Percentiles rank a stretch among this genome's conserved stretches.
These are phyloP conservation scores for Globodera ellingtonae DNA, from an alignment of 1,140 invertebrate species.

Conservation along the genomic window DNA sequence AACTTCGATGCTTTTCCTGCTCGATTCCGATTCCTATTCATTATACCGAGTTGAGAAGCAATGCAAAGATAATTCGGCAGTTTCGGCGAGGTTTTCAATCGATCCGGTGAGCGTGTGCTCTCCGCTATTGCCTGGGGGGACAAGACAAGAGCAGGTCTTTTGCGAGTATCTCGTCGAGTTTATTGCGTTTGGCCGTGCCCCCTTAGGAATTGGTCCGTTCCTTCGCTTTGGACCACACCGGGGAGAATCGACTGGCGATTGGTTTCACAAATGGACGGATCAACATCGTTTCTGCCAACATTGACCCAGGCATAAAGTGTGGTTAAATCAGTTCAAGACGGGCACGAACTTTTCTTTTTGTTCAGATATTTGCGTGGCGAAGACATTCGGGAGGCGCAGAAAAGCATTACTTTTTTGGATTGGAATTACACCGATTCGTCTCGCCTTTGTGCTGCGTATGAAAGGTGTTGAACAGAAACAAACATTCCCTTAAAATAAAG, in stretches of 20 bases:
- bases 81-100: not conserved
- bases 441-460: slow-evolving; percentile 35
- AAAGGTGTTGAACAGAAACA: slow-evolving; percentile 19
- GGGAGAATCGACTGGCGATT: slow-evolving; percentile 29
- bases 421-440: slow-evolving; percentile 22
- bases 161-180: not conserved
- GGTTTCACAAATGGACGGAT: slow-evolving; percentile 35
- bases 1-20: slow-evolving; percentile 19
- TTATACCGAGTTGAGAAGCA: slow-evolving; percentile 10
- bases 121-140: not conserved
- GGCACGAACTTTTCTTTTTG: not conserved
- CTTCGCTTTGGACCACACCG: slow-evolving; percentile 27
- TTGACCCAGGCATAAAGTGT: slow-evolving; percentile 16
- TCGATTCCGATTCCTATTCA: slow-evolving; percentile 31
- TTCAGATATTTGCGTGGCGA: slow-evolving; percentile 24
- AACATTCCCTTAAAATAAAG: no score
- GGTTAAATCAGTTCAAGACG: not conserved
- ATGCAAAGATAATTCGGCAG: not conserved
- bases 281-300: slow-evolving; percentile 19
- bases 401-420: slow-evolving; percentile 35
- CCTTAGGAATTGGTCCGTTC: slow-evolving; percentile 23
- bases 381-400: slow-evolving; percentile 31
- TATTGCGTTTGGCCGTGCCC: not conserved
- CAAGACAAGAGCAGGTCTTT: slow-evolving; percentile 30
- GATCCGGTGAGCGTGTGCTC: not conserved